Conservation (phyloP, 2,888 invertebrate species). For the Gryllus longicercus region DNA sequence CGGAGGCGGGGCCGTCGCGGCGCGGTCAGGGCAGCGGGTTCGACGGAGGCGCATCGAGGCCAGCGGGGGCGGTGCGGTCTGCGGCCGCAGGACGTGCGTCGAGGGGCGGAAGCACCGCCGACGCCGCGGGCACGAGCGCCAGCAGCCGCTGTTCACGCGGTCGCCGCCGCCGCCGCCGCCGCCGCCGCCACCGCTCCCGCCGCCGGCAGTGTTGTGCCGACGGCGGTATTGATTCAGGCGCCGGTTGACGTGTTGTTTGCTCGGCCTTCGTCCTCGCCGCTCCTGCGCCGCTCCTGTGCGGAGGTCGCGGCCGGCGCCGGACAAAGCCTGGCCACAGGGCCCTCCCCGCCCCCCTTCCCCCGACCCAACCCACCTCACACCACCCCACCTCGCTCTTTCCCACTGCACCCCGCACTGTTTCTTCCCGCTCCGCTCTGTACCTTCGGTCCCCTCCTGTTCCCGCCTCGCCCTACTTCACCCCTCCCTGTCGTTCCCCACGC, state of each 20-base stretch:
- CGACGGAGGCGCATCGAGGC: too few relatives aligned
- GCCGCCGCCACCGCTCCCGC: not conserved
- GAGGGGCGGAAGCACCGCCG: too few relatives aligned
- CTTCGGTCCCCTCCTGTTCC: not conserved
- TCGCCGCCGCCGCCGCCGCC: too few relatives aligned
- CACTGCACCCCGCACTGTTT: not conserved
- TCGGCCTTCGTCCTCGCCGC: not conserved
- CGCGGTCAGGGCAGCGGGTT: too few relatives aligned
- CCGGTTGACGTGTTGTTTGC: constrained; percentile 17
- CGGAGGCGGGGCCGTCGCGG: too few relatives aligned
- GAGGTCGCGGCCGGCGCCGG: not conserved
- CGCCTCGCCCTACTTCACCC: not conserved
- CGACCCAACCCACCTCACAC: not conserved
- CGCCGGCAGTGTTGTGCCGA: not conserved
- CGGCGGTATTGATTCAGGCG: not conserved
- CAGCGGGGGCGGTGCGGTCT: too few relatives aligned
- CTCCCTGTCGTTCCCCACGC: not conserved
- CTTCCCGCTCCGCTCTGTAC: not conserved
- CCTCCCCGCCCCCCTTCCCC: not conserved
- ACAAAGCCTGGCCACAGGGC: not conserved
- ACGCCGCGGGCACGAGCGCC: too few relatives aligned
- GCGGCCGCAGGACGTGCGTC: too few relatives aligned
- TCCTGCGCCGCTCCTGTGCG: not conserved
- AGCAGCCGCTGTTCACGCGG: too few relatives aligned
- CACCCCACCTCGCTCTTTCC: not conserved